A percentile compares a stretch with the other conserved stretches of the same genome.
phyloP scores from a whole-genome alignment of 2,888 invertebrate species.

The Xanthorhoe designata region DNA sequence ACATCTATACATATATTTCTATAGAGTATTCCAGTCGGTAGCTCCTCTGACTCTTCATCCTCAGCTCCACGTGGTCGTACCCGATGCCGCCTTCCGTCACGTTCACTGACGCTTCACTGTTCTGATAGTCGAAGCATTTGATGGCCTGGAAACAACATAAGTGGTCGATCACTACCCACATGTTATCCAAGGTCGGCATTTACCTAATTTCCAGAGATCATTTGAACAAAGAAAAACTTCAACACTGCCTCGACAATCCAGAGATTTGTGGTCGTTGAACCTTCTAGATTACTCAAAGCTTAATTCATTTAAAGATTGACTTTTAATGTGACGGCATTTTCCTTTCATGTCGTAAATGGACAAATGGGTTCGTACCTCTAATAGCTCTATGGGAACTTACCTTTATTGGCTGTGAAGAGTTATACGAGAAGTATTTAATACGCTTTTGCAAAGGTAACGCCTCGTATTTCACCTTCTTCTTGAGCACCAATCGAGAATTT shows the following conservation, averaged over 20 bases:
- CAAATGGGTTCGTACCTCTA: background rate
- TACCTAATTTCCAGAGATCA: background rate
- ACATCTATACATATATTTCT: conserved; percentile 54
- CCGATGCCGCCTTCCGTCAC: conserved; percentile 61
- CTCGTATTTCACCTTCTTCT: conserved; percentile 56
- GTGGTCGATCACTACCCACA: conserved; percentile 16
- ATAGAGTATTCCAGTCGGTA: conserved; percentile 60
- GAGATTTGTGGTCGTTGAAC: conserved; percentile 9
- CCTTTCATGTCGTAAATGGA: conserved; percentile 2
- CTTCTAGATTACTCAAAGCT: conserved; percentile 6
- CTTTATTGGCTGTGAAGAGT: conserved; percentile 53
- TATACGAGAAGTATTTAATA: conserved; percentile 53
- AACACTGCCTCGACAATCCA: background rate
- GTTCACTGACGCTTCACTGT: conserved; percentile 62
- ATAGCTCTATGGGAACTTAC: conserved; percentile 44
- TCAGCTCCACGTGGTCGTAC: conserved; percentile 49
- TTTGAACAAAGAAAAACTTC: conserved; percentile 18
- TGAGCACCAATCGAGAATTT: conserved; percentile 45
- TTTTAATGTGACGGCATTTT: conserved; percentile 4
- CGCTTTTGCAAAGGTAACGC: conserved; percentile 62
- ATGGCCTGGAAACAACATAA: conserved; percentile 56
- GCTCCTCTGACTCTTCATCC: conserved; percentile 62
- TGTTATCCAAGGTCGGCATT: conserved; percentile 11
- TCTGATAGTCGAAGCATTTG: conserved; percentile 63
- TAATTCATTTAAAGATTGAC: conserved; percentile 3